These are phyloP conservation scores for Cebidichthys violaceus DNA, from an alignment of 2,113 vertebrate genomes.

Conservation along the genomic window DNA sequence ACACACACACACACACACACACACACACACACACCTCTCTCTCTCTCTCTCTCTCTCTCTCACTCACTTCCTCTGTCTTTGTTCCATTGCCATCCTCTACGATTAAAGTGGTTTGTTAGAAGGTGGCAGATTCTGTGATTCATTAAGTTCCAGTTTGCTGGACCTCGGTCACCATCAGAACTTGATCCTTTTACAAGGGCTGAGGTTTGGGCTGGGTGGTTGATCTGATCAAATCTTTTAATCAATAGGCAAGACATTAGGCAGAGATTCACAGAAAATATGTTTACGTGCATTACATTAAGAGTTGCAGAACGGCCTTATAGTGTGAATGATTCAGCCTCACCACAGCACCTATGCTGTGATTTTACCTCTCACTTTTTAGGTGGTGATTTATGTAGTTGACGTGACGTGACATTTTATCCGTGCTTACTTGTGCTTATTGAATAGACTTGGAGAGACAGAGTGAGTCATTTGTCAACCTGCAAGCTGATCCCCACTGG, in stretches of 20 bases:
- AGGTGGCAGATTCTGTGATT: constrained; percentile 52
- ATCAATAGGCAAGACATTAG: background rate
- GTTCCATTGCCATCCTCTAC: constrained; percentile 45
- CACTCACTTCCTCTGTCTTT: constrained; percentile 39
- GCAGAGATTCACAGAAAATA: background rate
- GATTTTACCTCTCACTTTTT: background rate
- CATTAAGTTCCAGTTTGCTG: constrained; percentile 39
- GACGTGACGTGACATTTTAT: background rate
- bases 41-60: background rate
- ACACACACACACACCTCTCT: too few relatives aligned
- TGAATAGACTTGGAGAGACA: background rate
- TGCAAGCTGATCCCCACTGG: background rate
- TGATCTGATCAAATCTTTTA: constrained; percentile 22
- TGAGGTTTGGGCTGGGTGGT: background rate
- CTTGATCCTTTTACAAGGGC: background rate
- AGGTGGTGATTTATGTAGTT: background rate
- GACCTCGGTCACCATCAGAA: constrained; percentile 5
- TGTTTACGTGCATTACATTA: background rate
- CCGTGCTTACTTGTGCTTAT: background rate
- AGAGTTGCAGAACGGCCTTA: background rate
- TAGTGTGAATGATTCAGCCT: constrained; percentile 9
- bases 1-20: too few relatives aligned
- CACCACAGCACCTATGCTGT: background rate
- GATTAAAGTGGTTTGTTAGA: constrained; percentile 37
- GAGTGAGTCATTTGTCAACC: background rate